phyloP scores from a whole-genome alignment of 2,888 invertebrate species.

The Eurytoma californica region DNA sequence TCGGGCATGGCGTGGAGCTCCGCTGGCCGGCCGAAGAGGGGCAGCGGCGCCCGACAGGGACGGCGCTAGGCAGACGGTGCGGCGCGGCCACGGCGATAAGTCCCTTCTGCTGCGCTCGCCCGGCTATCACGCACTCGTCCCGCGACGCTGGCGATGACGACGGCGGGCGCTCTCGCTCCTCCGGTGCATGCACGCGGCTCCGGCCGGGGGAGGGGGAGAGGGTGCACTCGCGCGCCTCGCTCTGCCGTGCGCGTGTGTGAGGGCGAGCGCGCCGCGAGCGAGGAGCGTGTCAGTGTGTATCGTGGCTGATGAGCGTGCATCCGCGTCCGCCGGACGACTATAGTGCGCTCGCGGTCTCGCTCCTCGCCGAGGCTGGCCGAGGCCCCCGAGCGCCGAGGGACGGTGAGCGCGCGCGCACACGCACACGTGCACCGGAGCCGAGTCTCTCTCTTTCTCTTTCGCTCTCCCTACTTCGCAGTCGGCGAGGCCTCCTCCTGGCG shows the following conservation, averaged over 20 bases:
- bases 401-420: slow-evolving; percentile 51
- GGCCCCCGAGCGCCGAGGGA: slow-evolving; percentile 25
- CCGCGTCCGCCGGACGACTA: slow-evolving; percentile 57
- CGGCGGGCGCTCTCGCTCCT: background rate
- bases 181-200: slow-evolving; percentile 1
- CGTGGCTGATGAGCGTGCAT: slow-evolving; percentile 52
- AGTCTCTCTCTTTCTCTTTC: slow-evolving; percentile 1
- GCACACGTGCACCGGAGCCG: slow-evolving; percentile 49
- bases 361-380: slow-evolving; percentile 50
- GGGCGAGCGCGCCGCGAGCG: slow-evolving; percentile 9
- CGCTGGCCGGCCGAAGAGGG: background rate
- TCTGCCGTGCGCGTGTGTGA: background rate
- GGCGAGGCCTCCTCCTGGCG: slow-evolving; percentile 12
- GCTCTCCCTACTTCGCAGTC: slow-evolving; percentile 23
- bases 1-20: background rate
- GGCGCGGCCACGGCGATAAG: background rate
- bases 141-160: slow-evolving; percentile 1
- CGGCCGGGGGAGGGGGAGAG: background rate
- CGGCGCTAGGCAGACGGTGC: background rate
- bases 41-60: background rate
- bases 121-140: background rate
- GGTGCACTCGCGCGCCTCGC: background rate
- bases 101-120: too few relatives aligned
- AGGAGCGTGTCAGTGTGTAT: slow-evolving; percentile 7
- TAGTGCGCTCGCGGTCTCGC: slow-evolving; percentile 52